Evolutionary conservation across 2,797 vertebrate genomes (phyloP), one percentile per base, ranked within the genome.

Genomic region (Enteromius trimaculatus): DNA sequence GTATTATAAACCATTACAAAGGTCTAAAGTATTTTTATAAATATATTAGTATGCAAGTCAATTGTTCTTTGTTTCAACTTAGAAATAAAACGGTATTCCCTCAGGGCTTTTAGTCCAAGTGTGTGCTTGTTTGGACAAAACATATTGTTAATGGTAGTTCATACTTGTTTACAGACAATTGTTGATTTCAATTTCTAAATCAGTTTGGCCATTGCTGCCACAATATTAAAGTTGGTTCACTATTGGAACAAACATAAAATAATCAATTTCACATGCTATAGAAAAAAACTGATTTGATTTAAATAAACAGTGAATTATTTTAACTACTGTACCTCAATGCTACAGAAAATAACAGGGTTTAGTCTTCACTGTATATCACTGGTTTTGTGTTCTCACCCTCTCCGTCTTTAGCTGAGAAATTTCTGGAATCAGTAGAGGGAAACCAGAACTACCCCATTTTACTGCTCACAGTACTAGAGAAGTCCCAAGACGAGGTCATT

Each of bases 401-500:
- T 62, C 72, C 2, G 31, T 55, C 0, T 72, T 39, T 89, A 99
- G 98, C 98, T 87, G 98, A 99, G 83, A 99, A 99, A 92, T 99
- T 97, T 93, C 96, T 99, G 0, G 97, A 99, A 72, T 98, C 97
- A 3, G 97, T 99, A 88, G 98, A 99, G 90, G 97, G 95, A 88
- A 99, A 92, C 92, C 97, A 96, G 91, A 99, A 99, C 92, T 99
- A 99, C 47, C 96, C 98, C 0, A 85, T 99, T 80, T 90, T 99
- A 77, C 95, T 99, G 6, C 93, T 99, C 87, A 98, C 97, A 0
- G 91, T 98, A 75, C 89, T 99, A 89, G 98, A 99, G 90, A 99
- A 98, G 87, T 98, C 97, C 31, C 98, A 98, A 88, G 97, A 99
- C 88, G 97, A 95, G 29, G 98, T 99, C 84, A 99, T 99, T 84